Evolutionary conservation across 2,797 vertebrate genomes (phyloP).

Genomic region (Arrhamphus sclerolepis): DNA sequence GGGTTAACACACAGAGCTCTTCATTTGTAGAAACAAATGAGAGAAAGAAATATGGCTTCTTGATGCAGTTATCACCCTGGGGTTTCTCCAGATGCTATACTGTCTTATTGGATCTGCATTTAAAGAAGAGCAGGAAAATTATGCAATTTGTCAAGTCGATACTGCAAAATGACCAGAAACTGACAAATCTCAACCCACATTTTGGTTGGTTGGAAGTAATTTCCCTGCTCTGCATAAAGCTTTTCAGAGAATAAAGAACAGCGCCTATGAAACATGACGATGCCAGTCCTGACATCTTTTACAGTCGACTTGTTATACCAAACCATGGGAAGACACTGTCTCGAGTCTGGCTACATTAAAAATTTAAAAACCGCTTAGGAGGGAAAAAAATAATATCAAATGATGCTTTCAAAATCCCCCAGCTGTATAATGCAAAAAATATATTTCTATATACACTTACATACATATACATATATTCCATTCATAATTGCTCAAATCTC

Average conservation of each 20-base stretch:
- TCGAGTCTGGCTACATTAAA: slow-evolving; percentile 78
- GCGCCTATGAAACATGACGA: slow-evolving; percentile 56
- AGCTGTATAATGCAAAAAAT: slow-evolving; percentile 84
- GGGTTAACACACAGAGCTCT: slow-evolving; percentile 75
- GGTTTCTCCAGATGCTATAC: slow-evolving; percentile 41
- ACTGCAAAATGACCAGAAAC: slow-evolving; percentile 31
- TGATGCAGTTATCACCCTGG: slow-evolving; percentile 75
- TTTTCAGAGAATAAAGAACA: slow-evolving; percentile 64
- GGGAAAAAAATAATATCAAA: slow-evolving; percentile 73
- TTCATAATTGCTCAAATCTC: slow-evolving; percentile 82
- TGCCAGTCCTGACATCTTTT: slow-evolving; percentile 55
- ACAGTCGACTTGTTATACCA: slow-evolving; percentile 67
- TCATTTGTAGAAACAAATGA: slow-evolving; percentile 74
- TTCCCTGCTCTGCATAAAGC: slow-evolving; percentile 65
- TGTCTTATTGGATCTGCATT: slow-evolving; percentile 37
- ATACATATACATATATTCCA: slow-evolving; percentile 84
- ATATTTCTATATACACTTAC: slow-evolving; percentile 85
- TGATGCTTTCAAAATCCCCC: slow-evolving; percentile 79
- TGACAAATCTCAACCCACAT: slow-evolving; percentile 20
- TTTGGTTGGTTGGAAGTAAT: slow-evolving; percentile 13
- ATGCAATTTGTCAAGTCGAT: slow-evolving; percentile 3
- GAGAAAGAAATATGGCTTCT: slow-evolving; percentile 83
- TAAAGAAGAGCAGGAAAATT: slow-evolving; percentile 50
- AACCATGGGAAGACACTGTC: slow-evolving; percentile 79
- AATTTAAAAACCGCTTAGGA: slow-evolving; percentile 73